phyloP scores from a whole-genome alignment of 2,797 vertebrate genomes.

The Squalus acanthias region DNA sequence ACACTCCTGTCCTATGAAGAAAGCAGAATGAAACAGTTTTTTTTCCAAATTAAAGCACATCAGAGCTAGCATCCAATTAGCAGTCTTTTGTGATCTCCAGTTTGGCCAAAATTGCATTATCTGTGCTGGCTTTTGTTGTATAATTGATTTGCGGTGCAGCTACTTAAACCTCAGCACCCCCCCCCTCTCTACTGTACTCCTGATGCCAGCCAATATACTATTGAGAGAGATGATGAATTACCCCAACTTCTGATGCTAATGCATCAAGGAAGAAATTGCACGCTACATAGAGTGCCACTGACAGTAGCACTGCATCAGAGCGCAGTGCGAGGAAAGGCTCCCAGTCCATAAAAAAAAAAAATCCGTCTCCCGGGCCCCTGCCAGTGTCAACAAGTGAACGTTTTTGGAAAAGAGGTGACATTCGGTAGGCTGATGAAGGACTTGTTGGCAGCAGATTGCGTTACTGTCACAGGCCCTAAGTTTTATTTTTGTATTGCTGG shows the following conservation, averaged over 20 bases:
- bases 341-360: slow-evolving; percentile 33
- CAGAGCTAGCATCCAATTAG: slow-evolving; percentile 63
- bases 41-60: not conserved
- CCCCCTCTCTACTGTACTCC: slow-evolving; percentile 51
- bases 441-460: slow-evolving; percentile 37
- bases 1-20: slow-evolving; percentile 1
- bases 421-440: slow-evolving; percentile 35
- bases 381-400: slow-evolving; percentile 37
- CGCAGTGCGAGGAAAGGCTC: slow-evolving; percentile 29
- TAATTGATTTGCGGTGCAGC: slow-evolving; percentile 76
- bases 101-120: slow-evolving; percentile 66
- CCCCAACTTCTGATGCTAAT: slow-evolving; percentile 67
- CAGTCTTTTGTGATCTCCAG: slow-evolving; percentile 64
- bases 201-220: slow-evolving; percentile 67
- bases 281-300: slow-evolving; percentile 48
- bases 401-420: slow-evolving; percentile 36
- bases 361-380: slow-evolving; percentile 31
- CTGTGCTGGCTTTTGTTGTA: slow-evolving; percentile 72
- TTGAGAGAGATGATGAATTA: slow-evolving; percentile 72
- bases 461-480: slow-evolving; percentile 50
- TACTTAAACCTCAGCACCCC: slow-evolving; percentile 56
- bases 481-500: slow-evolving; percentile 56
- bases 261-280: slow-evolving; percentile 56
- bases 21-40: not conserved
- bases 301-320: slow-evolving; percentile 42